A percentile compares a stretch with the other conserved stretches of the same genome.
These are phyloP conservation scores for Psittacula echo DNA, from an alignment of 2,797 vertebrate genomes.

Conservation along the genomic window DNA sequence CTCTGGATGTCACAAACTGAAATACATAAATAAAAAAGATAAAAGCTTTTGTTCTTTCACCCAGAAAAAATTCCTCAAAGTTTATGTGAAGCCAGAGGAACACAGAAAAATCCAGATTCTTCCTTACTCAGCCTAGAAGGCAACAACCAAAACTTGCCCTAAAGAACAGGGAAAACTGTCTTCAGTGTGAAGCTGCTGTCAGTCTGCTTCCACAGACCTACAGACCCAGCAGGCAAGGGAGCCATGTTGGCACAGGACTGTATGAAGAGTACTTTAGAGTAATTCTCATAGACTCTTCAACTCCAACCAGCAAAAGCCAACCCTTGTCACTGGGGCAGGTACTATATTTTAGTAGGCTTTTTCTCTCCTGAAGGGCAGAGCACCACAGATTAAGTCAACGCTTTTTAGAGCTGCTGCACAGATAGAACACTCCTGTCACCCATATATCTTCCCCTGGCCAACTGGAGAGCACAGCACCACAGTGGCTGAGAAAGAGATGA, in stretches of 20 bases:
- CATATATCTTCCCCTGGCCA: neutral
- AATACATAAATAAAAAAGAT: neutral
- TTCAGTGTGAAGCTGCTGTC: too few relatives aligned
- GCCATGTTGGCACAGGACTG: neutral
- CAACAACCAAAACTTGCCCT: neutral
- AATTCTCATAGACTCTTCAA: neutral
- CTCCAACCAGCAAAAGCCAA: neutral
- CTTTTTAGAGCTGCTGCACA: neutral
- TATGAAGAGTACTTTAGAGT: neutral
- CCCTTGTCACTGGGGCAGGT: fast-evolving
- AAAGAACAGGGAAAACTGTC: neutral
- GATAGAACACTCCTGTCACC: neutral
- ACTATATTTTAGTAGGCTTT: fast-evolving
- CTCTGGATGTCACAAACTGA: neutral
- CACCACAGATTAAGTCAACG: neutral
- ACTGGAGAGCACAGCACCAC: neutral
- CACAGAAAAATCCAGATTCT: neutral
- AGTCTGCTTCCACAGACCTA: neutral
- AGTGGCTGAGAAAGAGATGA: fast-evolving
- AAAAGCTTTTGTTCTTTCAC: neutral
- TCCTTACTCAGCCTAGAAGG: neutral
- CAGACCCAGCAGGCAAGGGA: neutral
- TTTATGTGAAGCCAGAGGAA: neutral
- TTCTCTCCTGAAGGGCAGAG: neutral
- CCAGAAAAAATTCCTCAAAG: neutral